Conservation (phyloP, 1,140 invertebrate genomes). For the Zelostemma sp. region DNA sequence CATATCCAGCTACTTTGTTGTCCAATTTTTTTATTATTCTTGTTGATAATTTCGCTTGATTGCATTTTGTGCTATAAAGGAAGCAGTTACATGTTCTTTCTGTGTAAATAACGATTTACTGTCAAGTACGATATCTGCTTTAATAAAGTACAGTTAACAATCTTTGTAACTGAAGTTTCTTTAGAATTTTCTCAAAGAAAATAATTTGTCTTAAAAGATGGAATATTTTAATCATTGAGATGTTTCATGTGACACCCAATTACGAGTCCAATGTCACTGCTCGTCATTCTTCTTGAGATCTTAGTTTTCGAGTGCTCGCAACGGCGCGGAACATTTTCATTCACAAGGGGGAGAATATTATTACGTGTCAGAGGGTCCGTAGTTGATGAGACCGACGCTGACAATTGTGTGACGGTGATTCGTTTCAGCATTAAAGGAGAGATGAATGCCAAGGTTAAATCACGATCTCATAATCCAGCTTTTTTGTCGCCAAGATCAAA, state of each 20-base stretch:
- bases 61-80: neutral
- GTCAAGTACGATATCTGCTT: neutral
- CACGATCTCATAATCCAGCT: slow-evolving; percentile 1
- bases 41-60: neutral
- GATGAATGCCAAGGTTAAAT: slow-evolving; percentile 13
- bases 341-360: slow-evolving; percentile 18
- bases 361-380: slow-evolving; percentile 12
- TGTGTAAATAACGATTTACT: neutral
- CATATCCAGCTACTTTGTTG: too few relatives aligned
- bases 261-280: slow-evolving; percentile 5
- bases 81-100: neutral
- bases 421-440: slow-evolving; percentile 2
- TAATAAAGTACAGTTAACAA: neutral
- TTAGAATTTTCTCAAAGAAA: too few relatives aligned
- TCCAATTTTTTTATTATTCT: neutral
- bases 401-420: slow-evolving; percentile 11
- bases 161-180: neutral
- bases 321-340: neutral
- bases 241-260: too few relatives aligned
- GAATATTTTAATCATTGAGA: too few relatives aligned
- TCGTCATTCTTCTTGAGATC: slow-evolving; percentile 10
- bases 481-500: slow-evolving; percentile 1
- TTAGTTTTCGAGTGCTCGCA: neutral
- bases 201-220: too few relatives aligned
- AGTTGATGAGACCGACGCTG: slow-evolving; percentile 1